Conservation (phyloP, 1,140 invertebrate genomes). For the Habropoda laboriosa region DNA sequence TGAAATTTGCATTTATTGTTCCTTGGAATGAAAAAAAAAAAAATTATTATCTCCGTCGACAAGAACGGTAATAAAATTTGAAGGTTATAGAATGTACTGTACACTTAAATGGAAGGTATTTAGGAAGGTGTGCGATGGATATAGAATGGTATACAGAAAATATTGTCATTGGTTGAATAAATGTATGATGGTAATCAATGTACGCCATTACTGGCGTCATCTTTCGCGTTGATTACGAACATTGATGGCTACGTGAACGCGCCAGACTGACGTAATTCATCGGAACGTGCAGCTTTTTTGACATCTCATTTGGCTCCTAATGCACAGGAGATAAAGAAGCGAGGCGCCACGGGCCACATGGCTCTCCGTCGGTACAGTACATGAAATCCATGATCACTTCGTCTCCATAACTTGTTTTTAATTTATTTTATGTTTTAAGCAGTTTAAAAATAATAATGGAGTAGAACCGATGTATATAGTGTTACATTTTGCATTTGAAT, state of each 20-base stretch:
- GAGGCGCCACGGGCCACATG: constrained; percentile 35
- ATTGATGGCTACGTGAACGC: neutral
- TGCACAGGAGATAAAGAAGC: constrained; percentile 11
- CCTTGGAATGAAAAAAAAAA: neutral
- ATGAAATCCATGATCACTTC: neutral
- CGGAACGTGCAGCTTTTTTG: constrained; percentile 18
- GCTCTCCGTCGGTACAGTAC: neutral
- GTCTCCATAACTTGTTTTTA: neutral
- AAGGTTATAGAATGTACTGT: neutral
- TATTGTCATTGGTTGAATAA: neutral
- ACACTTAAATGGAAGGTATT: too few species aligned
- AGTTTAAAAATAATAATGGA: neutral
- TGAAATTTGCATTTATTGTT: neutral
- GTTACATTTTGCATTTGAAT: neutral
- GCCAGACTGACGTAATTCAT: constrained; percentile 6
- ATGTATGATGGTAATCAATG: neutral
- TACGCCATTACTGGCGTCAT: too few species aligned
- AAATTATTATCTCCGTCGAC: neutral
- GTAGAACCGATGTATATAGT: neutral
- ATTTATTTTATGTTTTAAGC: neutral
- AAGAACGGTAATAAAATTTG: neutral
- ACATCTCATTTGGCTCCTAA: neutral
- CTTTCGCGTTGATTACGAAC: neutral
- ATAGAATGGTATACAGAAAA: too few species aligned
- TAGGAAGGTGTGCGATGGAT: neutral